Evolutionary conservation across 2,888 invertebrate genomes (phyloP).

Genomic region (Apoderus coryli): DNA sequence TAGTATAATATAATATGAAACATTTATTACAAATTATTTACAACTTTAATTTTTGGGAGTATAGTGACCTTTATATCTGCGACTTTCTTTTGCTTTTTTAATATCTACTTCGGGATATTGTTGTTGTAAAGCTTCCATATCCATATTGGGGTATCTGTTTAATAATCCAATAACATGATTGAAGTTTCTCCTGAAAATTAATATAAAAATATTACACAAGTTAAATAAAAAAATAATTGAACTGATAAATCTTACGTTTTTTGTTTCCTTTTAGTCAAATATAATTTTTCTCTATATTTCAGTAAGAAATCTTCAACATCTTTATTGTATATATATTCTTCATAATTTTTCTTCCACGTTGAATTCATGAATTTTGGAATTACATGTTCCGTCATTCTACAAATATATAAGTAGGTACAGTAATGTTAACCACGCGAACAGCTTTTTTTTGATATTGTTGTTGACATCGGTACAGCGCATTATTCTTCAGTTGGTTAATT

Average conservation of each 20-base stretch:
- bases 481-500: too few relatives aligned
- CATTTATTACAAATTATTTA: constrained; percentile 5
- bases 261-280: constrained; percentile 40
- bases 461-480: too few relatives aligned
- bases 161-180: constrained; percentile 55
- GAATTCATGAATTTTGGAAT: constrained; percentile 53
- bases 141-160: constrained; percentile 62
- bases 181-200: constrained; percentile 38
- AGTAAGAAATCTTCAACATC: constrained; percentile 48
- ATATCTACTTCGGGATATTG: constrained; percentile 66
- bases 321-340: constrained; percentile 36
- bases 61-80: constrained; percentile 33
- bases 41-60: constrained; percentile 17
- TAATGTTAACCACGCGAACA: constrained; percentile 5
- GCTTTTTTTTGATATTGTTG: too few relatives aligned
- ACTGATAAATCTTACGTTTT: constrained; percentile 33
- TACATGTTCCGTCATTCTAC: constrained; percentile 42
- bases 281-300: constrained; percentile 50
- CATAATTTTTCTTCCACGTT: constrained; percentile 44
- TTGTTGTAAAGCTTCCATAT: constrained; percentile 50
- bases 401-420: constrained; percentile 11
- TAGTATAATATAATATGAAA: too few relatives aligned
- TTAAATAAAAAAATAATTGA: constrained; percentile 4
- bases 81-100: constrained; percentile 42
- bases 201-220: constrained; percentile 11